These are phyloP conservation scores for Bovichtus variegatus DNA, from an alignment of 2,797 vertebrate species.

Conservation along the genomic window DNA sequence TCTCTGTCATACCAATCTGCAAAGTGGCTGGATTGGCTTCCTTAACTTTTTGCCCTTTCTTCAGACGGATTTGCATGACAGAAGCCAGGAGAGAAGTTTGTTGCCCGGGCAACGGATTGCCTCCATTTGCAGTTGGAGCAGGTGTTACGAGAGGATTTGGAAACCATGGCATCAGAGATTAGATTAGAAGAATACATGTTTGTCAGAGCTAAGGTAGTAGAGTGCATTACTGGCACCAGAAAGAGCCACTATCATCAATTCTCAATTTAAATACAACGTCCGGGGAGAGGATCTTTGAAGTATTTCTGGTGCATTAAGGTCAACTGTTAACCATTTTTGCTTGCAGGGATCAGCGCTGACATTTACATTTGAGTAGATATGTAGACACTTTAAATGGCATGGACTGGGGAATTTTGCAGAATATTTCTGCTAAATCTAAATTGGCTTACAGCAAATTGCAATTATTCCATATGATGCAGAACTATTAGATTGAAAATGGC, in stretches of 20 bases:
- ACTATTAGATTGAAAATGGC: background rate
- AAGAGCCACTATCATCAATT: conserved; percentile 48
- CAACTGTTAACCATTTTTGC: conserved; percentile 36
- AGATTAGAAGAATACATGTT: conserved; percentile 71
- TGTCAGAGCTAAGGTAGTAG: conserved; percentile 60
- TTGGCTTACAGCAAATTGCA: background rate
- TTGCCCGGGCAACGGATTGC: conserved; percentile 85
- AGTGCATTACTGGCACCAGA: conserved; percentile 60
- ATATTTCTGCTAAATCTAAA: conserved; percentile 4
- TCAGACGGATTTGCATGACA: conserved; percentile 83
- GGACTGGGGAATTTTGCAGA: background rate
- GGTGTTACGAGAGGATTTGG: conserved; percentile 79
- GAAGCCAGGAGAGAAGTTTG: conserved; percentile 79
- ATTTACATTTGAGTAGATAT: conserved; percentile 18
- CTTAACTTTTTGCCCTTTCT: conserved; percentile 83
- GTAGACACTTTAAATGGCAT: background rate
- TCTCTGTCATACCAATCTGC: conserved; percentile 67
- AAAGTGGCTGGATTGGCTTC: conserved; percentile 77
- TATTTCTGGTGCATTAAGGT: conserved; percentile 28
- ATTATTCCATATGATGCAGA: background rate
- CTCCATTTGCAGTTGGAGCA: conserved; percentile 81
- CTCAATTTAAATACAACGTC: conserved; percentile 34
- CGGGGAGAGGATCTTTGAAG: conserved; percentile 32
- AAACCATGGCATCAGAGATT: conserved; percentile 77
- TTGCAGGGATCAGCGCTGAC: conserved; percentile 20